These are phyloP conservation scores for Speoplatyrhinus poulsoni DNA, from an alignment of 2,113 vertebrate genomes.

Conservation along the genomic window DNA sequence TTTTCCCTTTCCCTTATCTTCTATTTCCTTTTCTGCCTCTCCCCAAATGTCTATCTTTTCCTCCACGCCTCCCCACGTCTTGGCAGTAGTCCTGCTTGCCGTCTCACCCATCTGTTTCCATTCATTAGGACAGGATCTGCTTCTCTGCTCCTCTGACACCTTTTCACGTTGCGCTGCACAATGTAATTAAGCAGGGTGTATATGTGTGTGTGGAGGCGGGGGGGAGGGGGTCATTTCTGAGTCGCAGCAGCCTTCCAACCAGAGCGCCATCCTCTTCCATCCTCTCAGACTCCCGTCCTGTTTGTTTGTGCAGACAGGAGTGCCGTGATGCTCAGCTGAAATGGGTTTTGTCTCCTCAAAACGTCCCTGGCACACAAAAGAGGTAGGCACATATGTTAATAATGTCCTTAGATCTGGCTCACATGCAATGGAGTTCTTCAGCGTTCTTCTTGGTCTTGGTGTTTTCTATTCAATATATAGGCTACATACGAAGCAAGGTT, in stretches of 20 bases:
- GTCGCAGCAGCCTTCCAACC: too few species aligned
- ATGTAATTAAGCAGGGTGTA: slow-evolving; percentile 72
- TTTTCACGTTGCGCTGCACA: slow-evolving; percentile 74
- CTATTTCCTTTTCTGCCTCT: slow-evolving; percentile 9
- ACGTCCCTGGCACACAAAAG: neutral
- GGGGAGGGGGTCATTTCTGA: neutral
- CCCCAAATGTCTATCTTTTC: slow-evolving; percentile 28
- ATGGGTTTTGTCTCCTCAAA: slow-evolving; percentile 6
- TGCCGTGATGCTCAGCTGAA: slow-evolving; percentile 15
- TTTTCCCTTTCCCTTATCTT: slow-evolving; percentile 18
- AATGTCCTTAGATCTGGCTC: slow-evolving; percentile 8
- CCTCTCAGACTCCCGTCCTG: slow-evolving; percentile 32
- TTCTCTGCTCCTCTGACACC: slow-evolving; percentile 73
- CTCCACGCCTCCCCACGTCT: slow-evolving; percentile 53
- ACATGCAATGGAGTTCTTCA: neutral
- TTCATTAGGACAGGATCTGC: slow-evolving; percentile 78
- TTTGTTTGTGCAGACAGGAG: slow-evolving; percentile 28
- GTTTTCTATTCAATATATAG: neutral
- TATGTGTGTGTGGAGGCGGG: neutral
- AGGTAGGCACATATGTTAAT: neutral
- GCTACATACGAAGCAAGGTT: too few species aligned
- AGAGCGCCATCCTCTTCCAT: slow-evolving; percentile 36
- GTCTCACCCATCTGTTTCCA: slow-evolving; percentile 77
- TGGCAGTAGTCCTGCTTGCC: slow-evolving; percentile 58
- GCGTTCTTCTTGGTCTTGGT: neutral